phyloP scores from a whole-genome alignment of 1,140 invertebrate species.

The Anastrepha obliqua region DNA sequence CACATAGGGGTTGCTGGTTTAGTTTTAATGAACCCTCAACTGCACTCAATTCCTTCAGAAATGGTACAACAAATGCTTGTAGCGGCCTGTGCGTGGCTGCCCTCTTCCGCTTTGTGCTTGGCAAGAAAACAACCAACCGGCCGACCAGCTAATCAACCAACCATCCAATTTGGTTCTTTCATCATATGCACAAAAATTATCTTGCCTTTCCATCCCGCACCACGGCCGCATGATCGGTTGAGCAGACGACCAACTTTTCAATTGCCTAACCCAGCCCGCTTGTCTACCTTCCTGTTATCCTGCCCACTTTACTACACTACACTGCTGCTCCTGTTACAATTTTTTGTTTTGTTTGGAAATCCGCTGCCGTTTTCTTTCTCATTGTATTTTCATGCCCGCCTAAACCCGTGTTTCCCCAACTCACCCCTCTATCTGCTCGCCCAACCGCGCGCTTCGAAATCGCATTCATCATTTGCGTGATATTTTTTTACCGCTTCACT shows the following conservation, averaged over 20 bases:
- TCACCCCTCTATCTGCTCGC: background rate
- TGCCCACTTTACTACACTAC: background rate
- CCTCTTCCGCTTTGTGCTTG: background rate
- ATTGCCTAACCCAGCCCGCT: background rate
- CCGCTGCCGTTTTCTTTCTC: background rate
- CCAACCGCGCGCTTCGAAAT: background rate
- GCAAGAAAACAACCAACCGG: background rate
- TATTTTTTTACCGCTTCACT: constrained; percentile 10
- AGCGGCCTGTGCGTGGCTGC: background rate
- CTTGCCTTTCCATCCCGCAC: background rate
- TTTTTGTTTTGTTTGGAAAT: constrained; percentile 29
- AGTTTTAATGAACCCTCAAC: constrained; percentile 50
- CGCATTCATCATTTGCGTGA: constrained; percentile 23
- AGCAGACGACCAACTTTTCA: background rate
- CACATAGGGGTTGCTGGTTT: constrained; percentile 35
- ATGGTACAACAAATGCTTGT: background rate
- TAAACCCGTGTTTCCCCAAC: background rate
- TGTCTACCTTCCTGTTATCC: constrained; percentile 13
- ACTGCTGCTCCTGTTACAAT: constrained; percentile 1
- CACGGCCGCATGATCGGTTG: background rate
- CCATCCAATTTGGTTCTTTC: background rate
- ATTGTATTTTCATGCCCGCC: background rate
- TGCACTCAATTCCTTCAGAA: background rate
- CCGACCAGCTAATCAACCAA: background rate
- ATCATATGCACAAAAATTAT: background rate